These are phyloP conservation scores for Neostethus bicornis DNA, from an alignment of 2,797 vertebrate species.

Conservation along the genomic window DNA sequence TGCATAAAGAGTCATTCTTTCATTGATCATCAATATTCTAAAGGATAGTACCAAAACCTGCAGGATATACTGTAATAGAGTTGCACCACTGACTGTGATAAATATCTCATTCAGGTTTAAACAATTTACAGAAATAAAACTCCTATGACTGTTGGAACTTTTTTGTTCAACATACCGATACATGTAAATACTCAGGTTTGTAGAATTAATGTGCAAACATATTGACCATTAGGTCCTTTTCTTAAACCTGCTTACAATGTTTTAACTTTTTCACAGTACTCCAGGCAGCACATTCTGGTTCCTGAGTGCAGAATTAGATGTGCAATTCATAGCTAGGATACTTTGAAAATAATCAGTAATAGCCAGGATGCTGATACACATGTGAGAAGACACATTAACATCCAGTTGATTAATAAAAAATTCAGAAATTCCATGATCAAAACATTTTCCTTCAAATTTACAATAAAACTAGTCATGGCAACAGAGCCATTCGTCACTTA, in stretches of 20 bases:
- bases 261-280: background rate
- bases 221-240: background rate
- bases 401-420: constrained; percentile 45
- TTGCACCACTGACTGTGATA: constrained; percentile 5
- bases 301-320: constrained; percentile 4
- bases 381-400: constrained; percentile 40
- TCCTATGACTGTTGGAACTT: background rate
- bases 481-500: constrained; percentile 46
- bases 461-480: constrained; percentile 36
- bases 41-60: constrained; percentile 60
- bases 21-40: constrained; percentile 6
- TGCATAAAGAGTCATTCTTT: background rate
- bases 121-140: background rate
- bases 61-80: constrained; percentile 17
- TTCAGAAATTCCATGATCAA: constrained; percentile 52
- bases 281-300: background rate
- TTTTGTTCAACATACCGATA: background rate
- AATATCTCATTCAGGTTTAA: background rate
- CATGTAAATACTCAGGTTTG: background rate
- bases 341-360: constrained; percentile 1
- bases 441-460: constrained; percentile 43
- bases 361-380: background rate
- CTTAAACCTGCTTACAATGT: background rate
- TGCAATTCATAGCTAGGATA: background rate
- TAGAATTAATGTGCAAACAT: background rate